Percentiles rank a stretch among this genome's conserved stretches.
Evolutionary conservation across 2,113 vertebrate genomes (phyloP).

Genomic region (Melospiza melodia): DNA sequence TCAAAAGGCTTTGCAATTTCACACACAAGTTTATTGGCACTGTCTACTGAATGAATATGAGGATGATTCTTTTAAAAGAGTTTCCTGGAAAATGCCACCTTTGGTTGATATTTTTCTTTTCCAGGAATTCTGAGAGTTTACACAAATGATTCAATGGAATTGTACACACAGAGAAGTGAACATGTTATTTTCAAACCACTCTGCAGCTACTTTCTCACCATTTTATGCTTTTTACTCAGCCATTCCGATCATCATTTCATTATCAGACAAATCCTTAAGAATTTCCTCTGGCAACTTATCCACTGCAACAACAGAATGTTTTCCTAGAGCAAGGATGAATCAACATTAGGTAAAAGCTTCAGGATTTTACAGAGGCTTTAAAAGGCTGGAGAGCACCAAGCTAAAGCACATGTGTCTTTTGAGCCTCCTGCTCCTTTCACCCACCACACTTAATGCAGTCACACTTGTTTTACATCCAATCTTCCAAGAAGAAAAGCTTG

Average conservation of each 20-base stretch:
- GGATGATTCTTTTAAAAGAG: slow-evolving; percentile 19
- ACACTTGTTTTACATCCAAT: not conserved
- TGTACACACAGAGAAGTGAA: not conserved
- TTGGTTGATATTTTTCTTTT: slow-evolving; percentile 34
- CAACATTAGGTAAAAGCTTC: slow-evolving; percentile 19
- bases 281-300: slow-evolving; percentile 49
- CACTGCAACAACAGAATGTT: slow-evolving; percentile 15
- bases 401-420: not conserved
- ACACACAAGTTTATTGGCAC: not conserved
- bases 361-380: not conserved
- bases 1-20: slow-evolving; percentile 15
- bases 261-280: slow-evolving; percentile 64
- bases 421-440: not conserved
- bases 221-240: slow-evolving; percentile 45
- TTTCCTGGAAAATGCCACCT: slow-evolving; percentile 40
- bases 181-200: slow-evolving; percentile 27
- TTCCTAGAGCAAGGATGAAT: slow-evolving; percentile 16
- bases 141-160: slow-evolving; percentile 49
- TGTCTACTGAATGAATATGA: slow-evolving; percentile 6
- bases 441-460: not conserved
- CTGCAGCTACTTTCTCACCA: slow-evolving; percentile 38
- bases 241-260: slow-evolving; percentile 56
- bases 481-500: not conserved
- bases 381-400: not conserved
- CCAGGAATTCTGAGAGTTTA: slow-evolving; percentile 48